phyloP scores from a whole-genome alignment of 35 echinoderm and acorn worm species.

The Chiridota heheva region DNA sequence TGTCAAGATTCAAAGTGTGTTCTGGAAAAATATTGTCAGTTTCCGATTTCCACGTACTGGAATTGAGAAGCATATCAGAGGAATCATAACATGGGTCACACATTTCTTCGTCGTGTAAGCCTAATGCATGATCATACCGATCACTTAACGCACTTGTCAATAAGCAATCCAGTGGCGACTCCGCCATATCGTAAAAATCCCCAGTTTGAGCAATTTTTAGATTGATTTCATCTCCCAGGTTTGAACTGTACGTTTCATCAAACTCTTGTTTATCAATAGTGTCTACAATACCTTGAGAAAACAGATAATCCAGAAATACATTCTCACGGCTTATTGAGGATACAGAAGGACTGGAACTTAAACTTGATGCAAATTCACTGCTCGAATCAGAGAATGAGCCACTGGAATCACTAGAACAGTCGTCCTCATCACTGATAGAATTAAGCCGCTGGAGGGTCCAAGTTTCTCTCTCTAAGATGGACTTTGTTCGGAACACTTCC shows the following conservation, averaged over 20 bases:
- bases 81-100: too few relatives aligned
- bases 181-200: too few relatives aligned
- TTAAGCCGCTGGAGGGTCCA: conserved; percentile 85
- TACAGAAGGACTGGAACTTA: conserved; percentile 26
- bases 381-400: conserved; percentile 48
- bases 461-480: conserved; percentile 85
- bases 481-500: conserved; percentile 83
- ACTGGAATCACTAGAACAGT: conserved; percentile 51
- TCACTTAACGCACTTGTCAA: too few relatives aligned
- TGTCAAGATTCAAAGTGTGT: too few relatives aligned
- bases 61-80: too few relatives aligned
- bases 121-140: too few relatives aligned
- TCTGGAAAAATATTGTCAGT: too few relatives aligned
- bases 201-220: too few relatives aligned
- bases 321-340: conserved; percentile 51
- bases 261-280: background rate
- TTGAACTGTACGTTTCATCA: background rate
- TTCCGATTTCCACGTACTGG: too few relatives aligned
- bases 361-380: background rate
- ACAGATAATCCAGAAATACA: conserved; percentile 88
- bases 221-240: background rate
- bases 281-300: conserved; percentile 86
- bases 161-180: too few relatives aligned
- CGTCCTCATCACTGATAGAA: conserved; percentile 60
- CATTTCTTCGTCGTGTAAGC: too few relatives aligned